Evolutionary conservation across 37 sponge, comb jelly and placozoan genomes (phyloP), one percentile per base, ranked within the genome.

Genomic region (Tethya wilhelma): DNA sequence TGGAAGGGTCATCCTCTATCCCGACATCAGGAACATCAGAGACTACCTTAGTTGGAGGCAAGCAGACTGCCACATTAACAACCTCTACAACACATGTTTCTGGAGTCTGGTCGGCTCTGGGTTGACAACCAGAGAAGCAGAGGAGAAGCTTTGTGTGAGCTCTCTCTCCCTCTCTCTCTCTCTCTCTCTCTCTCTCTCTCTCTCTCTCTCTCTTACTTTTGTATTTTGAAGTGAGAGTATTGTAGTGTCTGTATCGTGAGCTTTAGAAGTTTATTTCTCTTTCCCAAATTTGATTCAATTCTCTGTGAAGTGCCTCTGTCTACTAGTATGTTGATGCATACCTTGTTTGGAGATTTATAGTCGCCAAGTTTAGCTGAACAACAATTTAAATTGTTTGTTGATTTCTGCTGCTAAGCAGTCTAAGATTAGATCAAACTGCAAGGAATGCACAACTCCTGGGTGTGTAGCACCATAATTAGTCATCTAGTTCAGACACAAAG

Each of bases 11-110:
- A 82, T 98, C 23, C 85, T 96, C 44, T 98, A 98, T 56, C 97
- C 99, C 19, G 80, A 82, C 44, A 59, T 56, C 20, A 37, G 79
- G 37, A 89, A 86, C 46, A 67, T 97, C 44, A 78, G 96, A 20
- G 96, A 97, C 79, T 97, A 97, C 78, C 74, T 97, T n/a, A 90
- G 89, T 86, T 97, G 98, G 98, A 82, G 98, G 58, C 98, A 97
- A 66, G 95, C 93, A 17, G 98, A 97, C 73, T 97, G 98, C 56
- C 98, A 97, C 69, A 92, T 97, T 41, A 97, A 98, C 80, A 96
- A 98, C 67, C 72, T 98, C 57, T 96, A 96, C 74, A 98, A 98
- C 74, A 98, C 99, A 0, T 86, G 85, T 41, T 98, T 96, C 79
- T 98, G 99, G 99, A 38, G 71, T 14, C 85, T 98, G 56, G 99